phyloP scores from a whole-genome alignment of 2,113 vertebrate genomes.

The Dendrocopos noguchii region DNA sequence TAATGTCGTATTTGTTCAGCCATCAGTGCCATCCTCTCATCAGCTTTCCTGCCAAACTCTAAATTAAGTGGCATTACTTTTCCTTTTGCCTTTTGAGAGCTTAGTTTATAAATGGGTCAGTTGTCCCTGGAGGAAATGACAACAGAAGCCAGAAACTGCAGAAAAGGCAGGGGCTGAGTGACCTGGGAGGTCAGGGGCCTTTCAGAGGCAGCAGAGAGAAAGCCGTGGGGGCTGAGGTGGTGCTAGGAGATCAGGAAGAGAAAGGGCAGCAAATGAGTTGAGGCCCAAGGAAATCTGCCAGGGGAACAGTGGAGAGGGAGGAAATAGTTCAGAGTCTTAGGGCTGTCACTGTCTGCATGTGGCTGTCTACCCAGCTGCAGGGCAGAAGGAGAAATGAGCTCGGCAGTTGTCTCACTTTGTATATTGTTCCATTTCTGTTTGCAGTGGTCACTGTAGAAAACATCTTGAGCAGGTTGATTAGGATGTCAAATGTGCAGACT shows the following conservation, averaged over 20 bases:
- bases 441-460: neutral
- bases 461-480: neutral
- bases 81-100: neutral
- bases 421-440: neutral
- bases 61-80: neutral
- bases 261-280: neutral
- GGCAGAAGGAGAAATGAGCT: neutral
- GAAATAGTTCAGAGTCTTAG: neutral
- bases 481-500: neutral
- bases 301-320: neutral
- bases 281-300: neutral
- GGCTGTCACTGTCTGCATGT: neutral
- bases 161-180: neutral
- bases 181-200: neutral
- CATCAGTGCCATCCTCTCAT: fast-evolving
- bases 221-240: neutral
- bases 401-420: neutral
- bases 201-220: fast-evolving
- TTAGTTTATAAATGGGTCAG: neutral
- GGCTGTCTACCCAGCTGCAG: neutral
- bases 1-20: neutral
- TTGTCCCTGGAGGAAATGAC: neutral
- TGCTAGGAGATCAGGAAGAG: neutral
- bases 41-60: neutral
- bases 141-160: neutral